Evolutionary conservation across 2,797 vertebrate species (phyloP).

Genomic region (Thunnus albacares): DNA sequence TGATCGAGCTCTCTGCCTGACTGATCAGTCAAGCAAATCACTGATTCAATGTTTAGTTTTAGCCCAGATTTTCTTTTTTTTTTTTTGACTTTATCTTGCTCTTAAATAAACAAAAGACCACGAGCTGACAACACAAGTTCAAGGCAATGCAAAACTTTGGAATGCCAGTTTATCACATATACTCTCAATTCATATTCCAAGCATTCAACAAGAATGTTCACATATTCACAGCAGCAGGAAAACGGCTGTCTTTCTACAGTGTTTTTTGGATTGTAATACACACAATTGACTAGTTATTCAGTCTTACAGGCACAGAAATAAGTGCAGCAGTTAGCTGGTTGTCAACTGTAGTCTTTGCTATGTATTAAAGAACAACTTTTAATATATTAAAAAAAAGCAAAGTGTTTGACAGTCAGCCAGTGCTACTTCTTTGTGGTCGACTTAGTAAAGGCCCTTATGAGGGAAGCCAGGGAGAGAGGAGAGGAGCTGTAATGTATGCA

Average conservation of each 20-base stretch:
- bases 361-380: neutral
- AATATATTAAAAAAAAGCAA: neutral
- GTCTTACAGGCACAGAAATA: neutral
- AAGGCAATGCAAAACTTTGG: neutral
- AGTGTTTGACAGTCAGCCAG: too few species aligned
- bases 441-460: neutral
- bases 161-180: neutral
- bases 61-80: neutral
- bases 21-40: conserved; percentile 24
- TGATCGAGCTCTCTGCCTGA: conserved; percentile 12
- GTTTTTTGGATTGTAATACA: neutral
- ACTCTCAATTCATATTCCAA: neutral
- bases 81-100: neutral
- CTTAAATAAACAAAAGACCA: neutral
- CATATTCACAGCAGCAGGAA: too few species aligned
- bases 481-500: conserved; percentile 18
- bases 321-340: conserved; percentile 1
- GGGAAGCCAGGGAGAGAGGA: neutral
- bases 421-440: too few species aligned
- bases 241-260: neutral
- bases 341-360: neutral
- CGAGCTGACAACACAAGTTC: neutral
- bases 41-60: conserved; percentile 16
- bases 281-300: neutral
- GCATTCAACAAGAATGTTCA: neutral